phyloP scores from a whole-genome alignment of 2,797 vertebrate genomes.

The Monodelphis domestica region DNA sequence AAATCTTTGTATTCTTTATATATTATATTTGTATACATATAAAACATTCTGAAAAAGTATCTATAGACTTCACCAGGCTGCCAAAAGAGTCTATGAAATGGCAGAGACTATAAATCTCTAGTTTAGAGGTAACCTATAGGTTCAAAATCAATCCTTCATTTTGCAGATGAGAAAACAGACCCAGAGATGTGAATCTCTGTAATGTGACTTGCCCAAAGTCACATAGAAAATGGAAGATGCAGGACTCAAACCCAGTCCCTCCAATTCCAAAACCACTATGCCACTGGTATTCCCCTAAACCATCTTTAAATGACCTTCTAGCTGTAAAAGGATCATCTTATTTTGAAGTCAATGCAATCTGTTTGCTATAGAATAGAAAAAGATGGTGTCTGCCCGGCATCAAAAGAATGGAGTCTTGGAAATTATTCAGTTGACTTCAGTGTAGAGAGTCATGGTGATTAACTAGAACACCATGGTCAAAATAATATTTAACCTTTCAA shows the following conservation, averaged over 20 bases:
- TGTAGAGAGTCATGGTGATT: not conserved
- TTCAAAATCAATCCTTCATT: not conserved
- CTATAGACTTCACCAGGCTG: not conserved
- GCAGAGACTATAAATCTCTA: not conserved
- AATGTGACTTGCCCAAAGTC: not conserved
- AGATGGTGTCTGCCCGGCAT: not conserved
- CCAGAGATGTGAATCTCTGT: not conserved
- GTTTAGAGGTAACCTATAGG: not conserved
- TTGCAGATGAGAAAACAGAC: not conserved
- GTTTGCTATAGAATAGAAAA: not conserved
- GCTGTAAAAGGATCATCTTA: not conserved
- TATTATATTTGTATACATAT: too few relatives aligned
- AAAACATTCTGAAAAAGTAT: not conserved
- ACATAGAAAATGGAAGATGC: not conserved
- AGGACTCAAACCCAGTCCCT: not conserved
- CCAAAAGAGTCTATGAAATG: not conserved
- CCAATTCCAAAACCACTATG: not conserved
- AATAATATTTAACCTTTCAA: slow-evolving; percentile 5
- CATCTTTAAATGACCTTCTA: not conserved
- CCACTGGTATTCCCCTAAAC: not conserved
- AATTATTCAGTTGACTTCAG: not conserved
- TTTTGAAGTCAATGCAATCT: not conserved
- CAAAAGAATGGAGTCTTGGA: slow-evolving; percentile 2
- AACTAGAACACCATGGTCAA: not conserved
- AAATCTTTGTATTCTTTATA: not conserved